These are phyloP conservation scores for Trachymyrmex septentrionalis DNA, from an alignment of 1,140 invertebrate species.

Conservation along the genomic window DNA sequence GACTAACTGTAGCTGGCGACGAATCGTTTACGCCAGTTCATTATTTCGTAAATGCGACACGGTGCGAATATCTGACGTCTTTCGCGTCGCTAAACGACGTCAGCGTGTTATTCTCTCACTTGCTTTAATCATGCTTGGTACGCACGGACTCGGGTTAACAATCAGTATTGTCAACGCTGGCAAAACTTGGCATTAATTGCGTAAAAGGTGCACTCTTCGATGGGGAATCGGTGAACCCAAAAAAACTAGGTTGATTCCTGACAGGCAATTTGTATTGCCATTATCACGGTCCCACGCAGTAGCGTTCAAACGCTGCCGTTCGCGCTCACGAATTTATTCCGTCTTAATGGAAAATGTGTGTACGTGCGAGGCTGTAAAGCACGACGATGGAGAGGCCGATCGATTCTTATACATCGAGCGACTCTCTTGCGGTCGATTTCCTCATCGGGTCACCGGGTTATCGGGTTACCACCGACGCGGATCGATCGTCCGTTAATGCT, in stretches of 20 bases:
- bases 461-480: conserved; percentile 41
- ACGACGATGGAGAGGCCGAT: conserved; percentile 17
- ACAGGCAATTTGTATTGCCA: conserved; percentile 58
- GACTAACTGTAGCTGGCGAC: conserved; percentile 11
- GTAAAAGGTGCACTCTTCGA: not conserved
- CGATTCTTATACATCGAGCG: conserved; percentile 44
- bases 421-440: conserved; percentile 42
- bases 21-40: conserved; percentile 54
- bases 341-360: conserved; percentile 65
- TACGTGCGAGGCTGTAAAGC: conserved; percentile 32
- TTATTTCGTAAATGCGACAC: conserved; percentile 61
- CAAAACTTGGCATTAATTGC: conserved; percentile 56
- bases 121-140: conserved; percentile 46
- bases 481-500: conserved; percentile 39
- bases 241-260: conserved; percentile 55
- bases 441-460: conserved; percentile 57
- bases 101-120: conserved; percentile 31
- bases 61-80: conserved; percentile 34
- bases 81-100: conserved; percentile 48
- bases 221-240: conserved; percentile 34
- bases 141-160: conserved; percentile 43
- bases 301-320: conserved; percentile 46
- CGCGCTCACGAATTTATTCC: conserved; percentile 59
- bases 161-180: conserved; percentile 55
- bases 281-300: conserved; percentile 68